phyloP scores from a whole-genome alignment of 1,140 invertebrate species.

The Drosophila watanabei region DNA sequence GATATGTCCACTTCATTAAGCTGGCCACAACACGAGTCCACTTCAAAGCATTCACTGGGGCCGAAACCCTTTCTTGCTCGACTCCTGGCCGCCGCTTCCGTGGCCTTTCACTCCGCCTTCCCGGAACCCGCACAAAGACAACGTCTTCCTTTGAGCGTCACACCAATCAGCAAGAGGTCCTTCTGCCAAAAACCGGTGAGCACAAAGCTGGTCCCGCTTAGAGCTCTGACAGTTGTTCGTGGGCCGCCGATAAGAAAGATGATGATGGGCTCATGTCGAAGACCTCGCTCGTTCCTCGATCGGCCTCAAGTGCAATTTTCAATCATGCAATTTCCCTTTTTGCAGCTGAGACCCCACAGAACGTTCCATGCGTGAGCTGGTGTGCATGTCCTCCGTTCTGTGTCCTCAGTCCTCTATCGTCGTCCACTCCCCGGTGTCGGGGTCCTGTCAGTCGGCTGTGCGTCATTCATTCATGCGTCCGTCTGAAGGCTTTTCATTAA shows the following conservation, averaged over 20 bases:
- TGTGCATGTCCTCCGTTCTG: conserved; percentile 22
- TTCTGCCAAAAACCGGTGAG: conserved; percentile 15
- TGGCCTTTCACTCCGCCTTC: conserved; percentile 20
- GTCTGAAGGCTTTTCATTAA: conserved; percentile 84
- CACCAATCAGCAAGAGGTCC: conserved; percentile 12
- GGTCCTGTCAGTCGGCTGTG: conserved; percentile 39
- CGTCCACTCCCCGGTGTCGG: conserved; percentile 8
- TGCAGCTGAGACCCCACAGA: conserved; percentile 59
- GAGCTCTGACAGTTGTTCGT: conserved; percentile 8
- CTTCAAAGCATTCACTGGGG: conserved; percentile 53
- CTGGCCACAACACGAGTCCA: conserved; percentile 59
- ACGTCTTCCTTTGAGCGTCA: conserved; percentile 10
- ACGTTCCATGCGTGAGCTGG: conserved; percentile 12
- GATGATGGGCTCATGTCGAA: conserved; percentile 7
- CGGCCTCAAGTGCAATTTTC: conserved; percentile 78
- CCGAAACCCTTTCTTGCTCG: conserved; percentile 25
- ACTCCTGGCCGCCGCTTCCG: conserved; percentile 13
- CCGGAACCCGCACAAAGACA: conserved; percentile 37
- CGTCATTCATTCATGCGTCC: conserved; percentile 63
- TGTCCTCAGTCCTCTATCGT: conserved; percentile 23
- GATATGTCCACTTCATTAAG: conserved; percentile 78
- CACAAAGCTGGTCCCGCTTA: conserved; percentile 6
- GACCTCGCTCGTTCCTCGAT: background rate
- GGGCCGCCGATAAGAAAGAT: conserved; percentile 17
- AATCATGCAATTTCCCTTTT: conserved; percentile 79